phyloP scores from a whole-genome alignment of 2,113 vertebrate genomes.

The Ondatra zibethicus region DNA sequence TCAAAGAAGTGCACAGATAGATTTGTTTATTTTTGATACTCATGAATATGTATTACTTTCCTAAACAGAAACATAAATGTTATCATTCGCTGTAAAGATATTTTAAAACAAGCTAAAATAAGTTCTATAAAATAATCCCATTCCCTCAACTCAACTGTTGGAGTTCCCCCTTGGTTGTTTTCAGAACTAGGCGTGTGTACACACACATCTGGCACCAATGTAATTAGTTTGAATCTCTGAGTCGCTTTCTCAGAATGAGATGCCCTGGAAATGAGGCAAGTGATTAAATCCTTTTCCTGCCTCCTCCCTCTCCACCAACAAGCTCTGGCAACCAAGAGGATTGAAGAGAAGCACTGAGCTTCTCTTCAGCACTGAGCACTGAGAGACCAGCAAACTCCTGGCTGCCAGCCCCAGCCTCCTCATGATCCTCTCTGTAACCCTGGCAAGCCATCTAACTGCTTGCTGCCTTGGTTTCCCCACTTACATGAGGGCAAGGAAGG shows the following conservation, averaged over 20 bases:
- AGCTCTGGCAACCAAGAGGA: neutral
- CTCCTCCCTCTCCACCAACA: neutral
- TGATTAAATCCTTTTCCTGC: constrained; percentile 17
- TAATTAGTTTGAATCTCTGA: neutral
- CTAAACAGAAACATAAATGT: constrained; percentile 4
- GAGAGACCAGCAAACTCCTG: neutral
- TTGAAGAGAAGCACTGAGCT: too few species aligned
- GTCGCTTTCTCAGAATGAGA: neutral
- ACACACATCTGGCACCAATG: neutral
- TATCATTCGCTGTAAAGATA: neutral
- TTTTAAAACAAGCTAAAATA: neutral
- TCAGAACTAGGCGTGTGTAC: neutral
- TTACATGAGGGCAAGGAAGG: neutral
- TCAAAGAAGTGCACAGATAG: neutral
- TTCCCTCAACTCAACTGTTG: neutral
- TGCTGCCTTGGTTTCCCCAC: neutral
- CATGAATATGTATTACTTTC: constrained; percentile 19
- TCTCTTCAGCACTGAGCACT: neutral
- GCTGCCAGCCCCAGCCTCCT: neutral
- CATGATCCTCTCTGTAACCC: neutral
- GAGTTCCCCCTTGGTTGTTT: neutral
- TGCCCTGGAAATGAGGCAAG: neutral
- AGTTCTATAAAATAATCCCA: constrained; percentile 8
- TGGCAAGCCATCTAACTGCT: neutral
- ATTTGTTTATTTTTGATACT: constrained; percentile 26